Evolutionary conservation across 2,888 invertebrate species (phyloP).

Genomic region (Idaea biselata): DNA sequence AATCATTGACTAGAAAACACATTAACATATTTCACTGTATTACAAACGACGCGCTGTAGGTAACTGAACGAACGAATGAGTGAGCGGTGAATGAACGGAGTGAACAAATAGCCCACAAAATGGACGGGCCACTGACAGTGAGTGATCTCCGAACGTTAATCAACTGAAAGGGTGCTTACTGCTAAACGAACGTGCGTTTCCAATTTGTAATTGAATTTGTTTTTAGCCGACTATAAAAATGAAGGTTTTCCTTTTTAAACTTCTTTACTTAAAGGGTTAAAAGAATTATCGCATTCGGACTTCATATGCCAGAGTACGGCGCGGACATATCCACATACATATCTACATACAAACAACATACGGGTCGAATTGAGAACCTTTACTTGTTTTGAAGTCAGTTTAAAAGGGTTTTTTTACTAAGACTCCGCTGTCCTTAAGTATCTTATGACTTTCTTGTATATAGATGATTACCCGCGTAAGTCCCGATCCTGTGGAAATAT

Average conservation of each 20-base stretch:
- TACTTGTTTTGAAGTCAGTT: too few species aligned
- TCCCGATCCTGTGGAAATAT: too few species aligned
- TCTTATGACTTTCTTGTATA: too few species aligned
- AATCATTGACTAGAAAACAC: neutral
- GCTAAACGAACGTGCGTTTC: constrained; percentile 34
- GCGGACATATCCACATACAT: too few species aligned
- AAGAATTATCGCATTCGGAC: too few species aligned
- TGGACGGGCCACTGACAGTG: constrained; percentile 56
- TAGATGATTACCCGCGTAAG: too few species aligned
- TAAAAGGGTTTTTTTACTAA: too few species aligned
- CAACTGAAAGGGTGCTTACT: constrained; percentile 40
- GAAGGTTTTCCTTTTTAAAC: constrained; percentile 20
- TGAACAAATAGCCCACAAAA: constrained; percentile 53
- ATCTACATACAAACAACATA: too few species aligned
- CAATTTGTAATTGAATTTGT: constrained; percentile 29
- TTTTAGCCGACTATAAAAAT: neutral
- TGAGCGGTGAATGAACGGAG: constrained; percentile 35
- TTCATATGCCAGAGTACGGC: too few species aligned
- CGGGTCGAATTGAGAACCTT: too few species aligned
- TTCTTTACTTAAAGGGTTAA: too few species aligned
- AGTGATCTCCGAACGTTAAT: constrained; percentile 53
- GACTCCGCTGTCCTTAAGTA: too few species aligned
- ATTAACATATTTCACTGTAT: neutral
- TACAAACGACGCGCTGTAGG: constrained; percentile 43
- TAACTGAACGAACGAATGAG: constrained; percentile 55